Conservation (phyloP, 2,797 vertebrate species). For the Micropoecilia bifurca region DNA sequence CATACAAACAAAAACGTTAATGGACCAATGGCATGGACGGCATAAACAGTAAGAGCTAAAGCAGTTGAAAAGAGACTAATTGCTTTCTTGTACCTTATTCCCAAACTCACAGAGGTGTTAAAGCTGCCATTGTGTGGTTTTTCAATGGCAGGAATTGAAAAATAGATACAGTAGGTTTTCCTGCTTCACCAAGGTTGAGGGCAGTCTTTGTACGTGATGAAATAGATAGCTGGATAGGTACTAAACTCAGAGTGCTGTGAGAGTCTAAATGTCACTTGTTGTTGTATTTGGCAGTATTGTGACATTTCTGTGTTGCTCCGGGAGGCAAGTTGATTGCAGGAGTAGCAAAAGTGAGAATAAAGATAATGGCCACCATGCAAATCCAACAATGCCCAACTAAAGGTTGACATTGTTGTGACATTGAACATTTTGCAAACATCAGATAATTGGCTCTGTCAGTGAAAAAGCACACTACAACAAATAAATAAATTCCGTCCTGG, state of each 20-base stretch:
- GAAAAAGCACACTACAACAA: constrained; percentile 5
- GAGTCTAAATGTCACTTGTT: constrained; percentile 39
- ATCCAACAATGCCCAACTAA: constrained; percentile 35
- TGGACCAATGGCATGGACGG: constrained; percentile 48
- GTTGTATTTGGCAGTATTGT: constrained; percentile 41
- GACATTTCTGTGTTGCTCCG: constrained; percentile 37
- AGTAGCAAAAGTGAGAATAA: constrained; percentile 43
- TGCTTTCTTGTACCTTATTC: constrained; percentile 32
- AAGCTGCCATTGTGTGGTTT: constrained; percentile 23
- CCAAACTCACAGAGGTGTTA: constrained; percentile 23
- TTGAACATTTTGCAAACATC: constrained; percentile 25
- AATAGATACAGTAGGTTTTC: constrained; percentile 47
- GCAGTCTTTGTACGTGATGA: constrained; percentile 29
- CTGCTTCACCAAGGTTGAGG: constrained; percentile 16
- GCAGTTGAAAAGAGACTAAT: constrained; percentile 48
- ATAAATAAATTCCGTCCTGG: constrained; percentile 5
- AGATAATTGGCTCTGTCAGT: constrained; percentile 10
- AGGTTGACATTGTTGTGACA: constrained; percentile 43
- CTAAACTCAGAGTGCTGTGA: constrained; percentile 10
- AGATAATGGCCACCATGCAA: constrained; percentile 44
- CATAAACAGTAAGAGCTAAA: constrained; percentile 30
- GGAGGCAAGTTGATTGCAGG: constrained; percentile 28
- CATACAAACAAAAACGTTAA: constrained; percentile 57
- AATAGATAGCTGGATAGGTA: constrained; percentile 44
- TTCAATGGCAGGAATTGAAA: constrained; percentile 5